Percentiles rank a stretch among this genome's conserved stretches.
phyloP scores from a whole-genome alignment of 2,888 invertebrate genomes.

The Napeogenes sylphis region DNA sequence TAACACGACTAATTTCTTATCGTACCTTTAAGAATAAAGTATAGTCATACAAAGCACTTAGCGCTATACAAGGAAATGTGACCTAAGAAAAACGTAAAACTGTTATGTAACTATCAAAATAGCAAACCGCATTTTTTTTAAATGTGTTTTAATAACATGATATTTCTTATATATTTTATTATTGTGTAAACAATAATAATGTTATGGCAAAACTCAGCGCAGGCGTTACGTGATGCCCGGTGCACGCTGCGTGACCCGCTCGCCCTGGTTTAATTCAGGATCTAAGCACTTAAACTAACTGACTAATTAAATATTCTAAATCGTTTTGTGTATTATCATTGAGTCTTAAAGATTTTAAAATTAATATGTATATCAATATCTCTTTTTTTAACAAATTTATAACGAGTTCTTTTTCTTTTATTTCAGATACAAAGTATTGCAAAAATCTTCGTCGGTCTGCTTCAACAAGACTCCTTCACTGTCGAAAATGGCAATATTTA shows the following conservation, averaged over 20 bases:
- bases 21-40: no score
- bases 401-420: conserved; percentile 17
- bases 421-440: conserved; percentile 30
- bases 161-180: conserved; percentile 4
- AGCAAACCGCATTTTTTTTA: conserved; percentile 10
- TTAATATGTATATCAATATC: conserved; percentile 5
- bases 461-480: conserved; percentile 1
- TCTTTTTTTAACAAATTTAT: conserved; percentile 6
- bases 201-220: conserved; percentile 29
- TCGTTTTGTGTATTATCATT: conserved; percentile 2
- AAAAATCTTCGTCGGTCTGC: conserved; percentile 11
- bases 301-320: conserved; percentile 60
- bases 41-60: conserved; percentile 6
- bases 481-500: conserved; percentile 31
- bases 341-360: conserved; percentile 16
- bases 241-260: conserved; percentile 68
- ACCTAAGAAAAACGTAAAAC: conserved; percentile 5
- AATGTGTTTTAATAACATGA: conserved; percentile 5
- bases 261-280: conserved; percentile 71
- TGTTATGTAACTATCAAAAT: conserved; percentile 18
- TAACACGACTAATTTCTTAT: no score
- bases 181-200: conserved; percentile 13
- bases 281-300: conserved; percentile 52
- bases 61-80: conserved; percentile 14
- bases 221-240: conserved; percentile 51